Base-by-base conservation (phyloP, 2,113 vertebrate species). In the Amblyopsis rosae region DNA sequence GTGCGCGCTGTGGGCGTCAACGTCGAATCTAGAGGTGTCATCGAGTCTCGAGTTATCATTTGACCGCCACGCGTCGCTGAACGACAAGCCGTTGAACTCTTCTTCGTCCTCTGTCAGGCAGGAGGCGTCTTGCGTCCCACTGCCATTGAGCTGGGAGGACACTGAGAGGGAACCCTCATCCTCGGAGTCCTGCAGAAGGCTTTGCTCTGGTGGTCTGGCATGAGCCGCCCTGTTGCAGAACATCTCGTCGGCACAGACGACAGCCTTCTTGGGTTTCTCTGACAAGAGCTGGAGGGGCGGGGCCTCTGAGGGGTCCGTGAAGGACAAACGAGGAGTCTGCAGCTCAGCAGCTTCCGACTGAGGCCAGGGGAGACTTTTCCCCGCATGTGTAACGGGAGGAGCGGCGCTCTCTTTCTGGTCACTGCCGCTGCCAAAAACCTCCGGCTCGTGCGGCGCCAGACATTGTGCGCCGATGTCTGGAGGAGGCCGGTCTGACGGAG, bases 1-100 rank as follows among this genome's bases (percentile, higher is more conserved):
- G 16, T 50, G 63, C 1, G 80, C 88, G 77, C 63, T 59, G 16
- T 84, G 76, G 0, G 16, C 51, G 0, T 55, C 73, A 9, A 45
- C 69, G 6, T 81, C 15, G 0, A 73, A 19, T 56, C 59, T 48
- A 11, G 83, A 81, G 12, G 79, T 53, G 41, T 58, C 67, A 71
- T 77, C 67, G 0, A 65, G 76, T 8, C 61, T 54, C 26, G 80
- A 87, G 45, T 6, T 57, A 59, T 62, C 48, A 1, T 83, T 79
- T 67, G 78, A 87, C 4, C 62, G 68, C 54, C 77, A 83, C 16
- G 61, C n/a, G 12, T 75, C 63, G 9, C 17, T 11, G 17, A 26
- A 61, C 9, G 70, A 81, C 4, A 84, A 72, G 55, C 70, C 62
- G 9, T 80, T 77, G 60, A 76, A 90, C 32, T 75, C 67, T 58